Percentiles rank a stretch among this genome's conserved stretches.
Evolutionary conservation across 2,888 invertebrate species (phyloP).

Genomic region (Harpalus rubripes): DNA sequence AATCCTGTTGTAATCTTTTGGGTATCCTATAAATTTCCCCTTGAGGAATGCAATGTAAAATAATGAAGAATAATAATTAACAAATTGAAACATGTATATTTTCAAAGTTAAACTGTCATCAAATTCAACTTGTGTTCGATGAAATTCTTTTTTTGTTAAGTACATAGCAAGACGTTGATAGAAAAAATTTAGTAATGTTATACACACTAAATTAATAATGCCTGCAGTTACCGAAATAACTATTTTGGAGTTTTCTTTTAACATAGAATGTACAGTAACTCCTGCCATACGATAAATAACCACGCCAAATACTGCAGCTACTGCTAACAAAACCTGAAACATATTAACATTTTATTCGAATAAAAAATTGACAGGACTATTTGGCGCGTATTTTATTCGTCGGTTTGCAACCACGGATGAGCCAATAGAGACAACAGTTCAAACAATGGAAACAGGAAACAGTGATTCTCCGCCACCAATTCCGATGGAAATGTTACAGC

Average conservation of each 20-base stretch:
- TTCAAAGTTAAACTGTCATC: constrained; percentile 92
- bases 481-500: too few relatives aligned
- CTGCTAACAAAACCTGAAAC: constrained; percentile 81
- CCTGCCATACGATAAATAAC: constrained; percentile 83
- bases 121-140: constrained; percentile 90
- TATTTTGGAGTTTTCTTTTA: constrained; percentile 77
- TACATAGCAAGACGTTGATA: constrained; percentile 83
- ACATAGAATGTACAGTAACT: constrained; percentile 30
- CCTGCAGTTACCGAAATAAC: constrained; percentile 88
- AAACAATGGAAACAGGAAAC: too few relatives aligned
- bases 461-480: too few relatives aligned
- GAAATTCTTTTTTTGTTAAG: constrained; percentile 87
- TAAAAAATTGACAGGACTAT: too few relatives aligned
- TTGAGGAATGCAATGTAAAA: constrained; percentile 91
- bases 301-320: constrained; percentile 85
- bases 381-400: too few relatives aligned
- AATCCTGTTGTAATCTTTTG: constrained; percentile 77
- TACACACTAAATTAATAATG: constrained; percentile 81
- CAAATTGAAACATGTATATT: constrained; percentile 92
- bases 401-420: too few relatives aligned
- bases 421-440: too few relatives aligned
- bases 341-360: too few relatives aligned
- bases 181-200: constrained; percentile 82
- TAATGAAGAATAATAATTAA: constrained; percentile 93
- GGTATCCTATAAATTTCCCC: constrained; percentile 85